A percentile compares a stretch with the other conserved stretches of the same genome.
Evolutionary conservation across 2,888 invertebrate species (phyloP).

Genomic region (Rhodophaea formosa): DNA sequence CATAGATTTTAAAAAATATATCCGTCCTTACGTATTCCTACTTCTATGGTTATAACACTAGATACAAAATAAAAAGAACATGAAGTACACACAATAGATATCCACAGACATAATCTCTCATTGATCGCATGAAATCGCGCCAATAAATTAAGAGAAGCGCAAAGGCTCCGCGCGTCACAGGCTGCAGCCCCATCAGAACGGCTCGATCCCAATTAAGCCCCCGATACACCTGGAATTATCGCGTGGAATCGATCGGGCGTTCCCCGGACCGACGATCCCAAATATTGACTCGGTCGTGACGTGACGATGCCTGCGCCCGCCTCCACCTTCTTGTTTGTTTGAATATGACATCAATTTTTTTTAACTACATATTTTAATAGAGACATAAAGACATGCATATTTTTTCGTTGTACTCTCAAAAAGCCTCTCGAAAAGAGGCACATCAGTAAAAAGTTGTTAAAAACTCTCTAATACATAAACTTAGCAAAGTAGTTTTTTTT

Average conservation of each 20-base stretch:
- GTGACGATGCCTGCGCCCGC: conserved; percentile 22
- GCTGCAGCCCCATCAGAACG: conserved; percentile 34
- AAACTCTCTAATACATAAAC: no score
- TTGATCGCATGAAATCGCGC: not conserved
- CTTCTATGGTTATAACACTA: no score
- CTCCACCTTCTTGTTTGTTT: conserved; percentile 9
- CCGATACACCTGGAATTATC: conserved; percentile 63
- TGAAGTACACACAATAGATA: no score
- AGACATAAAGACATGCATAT: no score
- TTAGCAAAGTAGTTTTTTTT: no score
- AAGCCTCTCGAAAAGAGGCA: no score
- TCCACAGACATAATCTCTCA: not conserved
- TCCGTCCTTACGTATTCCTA: no score
- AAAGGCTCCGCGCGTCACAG: conserved; percentile 21
- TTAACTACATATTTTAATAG: no score
- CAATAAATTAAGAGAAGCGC: conserved; percentile 13
- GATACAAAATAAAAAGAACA: no score
- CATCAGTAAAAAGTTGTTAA: no score
- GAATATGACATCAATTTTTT: not conserved
- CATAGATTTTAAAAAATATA: no score
- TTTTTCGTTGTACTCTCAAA: no score
- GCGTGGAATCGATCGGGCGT: conserved; percentile 35
- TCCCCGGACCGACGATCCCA: conserved; percentile 49
- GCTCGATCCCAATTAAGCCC: conserved; percentile 67
- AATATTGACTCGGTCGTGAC: conserved; percentile 57